Base-by-base conservation (phyloP, 2,113 vertebrate species). In the Menidia beryllina region DNA sequence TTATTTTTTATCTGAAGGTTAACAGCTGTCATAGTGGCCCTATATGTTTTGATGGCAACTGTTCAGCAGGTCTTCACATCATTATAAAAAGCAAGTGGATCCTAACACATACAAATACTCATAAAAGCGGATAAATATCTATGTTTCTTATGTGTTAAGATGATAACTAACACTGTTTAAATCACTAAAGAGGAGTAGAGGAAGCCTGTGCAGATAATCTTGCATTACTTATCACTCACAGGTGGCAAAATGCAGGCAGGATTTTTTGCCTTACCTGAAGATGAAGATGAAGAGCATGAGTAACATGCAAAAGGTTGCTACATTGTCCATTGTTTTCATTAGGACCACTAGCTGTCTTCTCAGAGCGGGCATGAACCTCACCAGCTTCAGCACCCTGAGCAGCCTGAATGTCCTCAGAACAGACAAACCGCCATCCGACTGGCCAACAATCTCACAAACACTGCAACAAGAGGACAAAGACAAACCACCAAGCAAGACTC, bases 221-320 rank as follows among this genome's bases (percentile, higher is more conserved):
- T 27, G 14, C 13, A 41, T 41, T 2, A 3, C 3, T 4, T 14
- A 5, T 43, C 17, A 17, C 41, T 43, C 17, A 43, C 6, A 19
- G 14, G 41, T 17, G n/a, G 14, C 5, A 5, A 19, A 25, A 17
- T 7, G 19, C 20, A 17, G 17, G 2, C 12, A 38, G 7, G 4
- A 17, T 14, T 0, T 15, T 4, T 13, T 0, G 10, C 1, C 25
- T 59, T 27, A 98, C 97, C 97, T 99, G 92, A 99, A 99, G 81
- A 98, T 99, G 89, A 99, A 99, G 91, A 99, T 98, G 92, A 99
- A 99, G 50, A 99, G 96, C 97, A 98, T 98, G 49, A 99, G 96
- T 2, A 99, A 93, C 97, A 99, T 98, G 86, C 97, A 99, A 93
- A 98, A 99, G 19, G 97, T 98, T 84, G 97, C 97, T 89, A 99